Percentiles rank a stretch among this genome's conserved stretches.
These are phyloP conservation scores for Andinoacara biseriatus DNA, from an alignment of 2,113 vertebrate genomes.

Conservation along the genomic window DNA sequence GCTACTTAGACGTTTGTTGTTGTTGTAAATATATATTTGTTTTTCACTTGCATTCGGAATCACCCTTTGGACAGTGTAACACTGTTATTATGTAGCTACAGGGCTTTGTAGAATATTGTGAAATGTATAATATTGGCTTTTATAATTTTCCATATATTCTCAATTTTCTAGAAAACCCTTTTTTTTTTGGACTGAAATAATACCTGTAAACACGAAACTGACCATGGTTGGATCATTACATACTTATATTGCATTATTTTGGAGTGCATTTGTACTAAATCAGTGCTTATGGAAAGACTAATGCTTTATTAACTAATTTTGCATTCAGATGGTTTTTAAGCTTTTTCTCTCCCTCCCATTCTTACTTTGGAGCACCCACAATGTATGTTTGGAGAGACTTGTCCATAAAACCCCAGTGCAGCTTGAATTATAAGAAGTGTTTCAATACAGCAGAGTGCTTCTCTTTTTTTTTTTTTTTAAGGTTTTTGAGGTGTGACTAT, in stretches of 20 bases:
- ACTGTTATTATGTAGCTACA: background rate
- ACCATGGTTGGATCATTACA: constrained; percentile 4
- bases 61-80: background rate
- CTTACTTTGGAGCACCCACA: background rate
- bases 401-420: constrained; percentile 30
- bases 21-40: background rate
- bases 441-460: constrained; percentile 28
- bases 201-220: background rate
- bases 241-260: constrained; percentile 40
- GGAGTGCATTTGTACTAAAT: background rate
- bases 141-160: background rate
- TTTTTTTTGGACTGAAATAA: background rate
- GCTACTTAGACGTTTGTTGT: background rate
- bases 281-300: background rate
- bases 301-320: background rate
- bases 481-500: background rate
- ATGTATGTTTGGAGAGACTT: background rate
- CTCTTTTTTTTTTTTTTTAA: constrained; percentile 32
- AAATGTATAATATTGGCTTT: background rate
- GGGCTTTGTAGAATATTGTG: background rate
- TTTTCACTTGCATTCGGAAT: background rate
- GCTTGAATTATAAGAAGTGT: constrained; percentile 36
- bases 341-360: background rate
- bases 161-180: background rate
- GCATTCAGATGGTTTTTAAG: background rate